Evolutionary conservation across 2,888 invertebrate species (phyloP), one percentile per base, ranked within the genome.

Genomic region (Platycheirus rosarum): DNA sequence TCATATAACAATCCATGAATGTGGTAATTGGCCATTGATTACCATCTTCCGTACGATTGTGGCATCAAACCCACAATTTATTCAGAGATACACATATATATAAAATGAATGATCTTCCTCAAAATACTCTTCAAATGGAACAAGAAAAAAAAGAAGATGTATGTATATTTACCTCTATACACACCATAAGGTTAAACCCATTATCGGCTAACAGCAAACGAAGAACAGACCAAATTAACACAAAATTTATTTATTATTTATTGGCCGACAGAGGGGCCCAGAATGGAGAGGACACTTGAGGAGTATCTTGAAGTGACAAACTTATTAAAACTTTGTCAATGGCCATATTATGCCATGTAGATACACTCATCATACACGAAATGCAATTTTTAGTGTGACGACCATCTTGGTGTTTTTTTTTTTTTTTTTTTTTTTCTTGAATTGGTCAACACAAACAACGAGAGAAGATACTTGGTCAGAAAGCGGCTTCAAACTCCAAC

Each of bases 231-330:
- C 87, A 88, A 88, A 89, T 88, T 88, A 88, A 88, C 89, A 88
- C 86, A 89, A 57, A 89, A 89, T 89, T 89, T 89, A 89, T 88
- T 89, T 88, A 87, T 87, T 90, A 87, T 90, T 90, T 87, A 86
- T 85, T 87, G 87, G 88, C 86, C 87, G 86, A 87, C 88, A 86
- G 37, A 13, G 26, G 14, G 13, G 2, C 8, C n/a, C n/a, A n/a
- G n/a, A n/a, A n/a, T n/a, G n/a, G n/a, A 29, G 63, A 14, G 20
- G 16, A 4, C 2, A 42, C 11, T 29, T 46, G 20, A 23, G 11
- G 20, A 40, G 16, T 42, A 35, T 48, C 32, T 29, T 57, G 42
- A 55, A 77, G 77, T 82, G 82, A 82, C 82, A 82, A 82, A 77
- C 77, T 77, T 82, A 82, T 77, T 82, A 82, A 82, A 77, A 77